These are phyloP conservation scores for Cavia aperea DNA, from an alignment of 2,113 vertebrate species.

Conservation along the genomic window DNA sequence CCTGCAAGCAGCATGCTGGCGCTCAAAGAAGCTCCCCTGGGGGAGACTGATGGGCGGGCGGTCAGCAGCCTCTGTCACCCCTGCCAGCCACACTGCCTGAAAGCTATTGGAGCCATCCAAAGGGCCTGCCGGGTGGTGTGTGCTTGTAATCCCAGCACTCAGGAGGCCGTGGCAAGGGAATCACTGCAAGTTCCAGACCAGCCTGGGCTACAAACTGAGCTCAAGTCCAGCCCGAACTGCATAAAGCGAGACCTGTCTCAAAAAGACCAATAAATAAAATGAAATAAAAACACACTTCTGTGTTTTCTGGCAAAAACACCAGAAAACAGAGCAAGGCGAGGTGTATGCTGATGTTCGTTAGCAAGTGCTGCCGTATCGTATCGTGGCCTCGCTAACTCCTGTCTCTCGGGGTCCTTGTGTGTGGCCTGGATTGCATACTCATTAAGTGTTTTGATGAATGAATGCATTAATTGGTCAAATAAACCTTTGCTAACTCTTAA, in stretches of 20 bases:
- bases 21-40: neutral
- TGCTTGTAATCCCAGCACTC: too few species aligned
- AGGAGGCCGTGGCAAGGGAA: too few species aligned
- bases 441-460: neutral
- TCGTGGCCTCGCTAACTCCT: neutral
- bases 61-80: neutral
- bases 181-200: too few species aligned
- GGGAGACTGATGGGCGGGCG: neutral
- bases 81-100: neutral
- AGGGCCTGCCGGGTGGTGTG: neutral
- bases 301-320: neutral
- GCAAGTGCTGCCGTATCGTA: neutral
- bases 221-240: too few species aligned
- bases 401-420: neutral
- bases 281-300: neutral
- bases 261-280: too few species aligned
- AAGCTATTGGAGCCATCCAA: neutral
- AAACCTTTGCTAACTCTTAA: neutral
- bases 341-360: neutral
- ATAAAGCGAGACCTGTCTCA: too few species aligned
- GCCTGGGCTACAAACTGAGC: too few species aligned
- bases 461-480: slow-evolving; percentile 4
- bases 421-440: neutral
- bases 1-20: neutral
- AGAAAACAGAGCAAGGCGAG: neutral